Percentiles rank a stretch among this genome's conserved stretches.
Evolutionary conservation across 2,113 vertebrate species (phyloP).

Genomic region (Gobio gobio): DNA sequence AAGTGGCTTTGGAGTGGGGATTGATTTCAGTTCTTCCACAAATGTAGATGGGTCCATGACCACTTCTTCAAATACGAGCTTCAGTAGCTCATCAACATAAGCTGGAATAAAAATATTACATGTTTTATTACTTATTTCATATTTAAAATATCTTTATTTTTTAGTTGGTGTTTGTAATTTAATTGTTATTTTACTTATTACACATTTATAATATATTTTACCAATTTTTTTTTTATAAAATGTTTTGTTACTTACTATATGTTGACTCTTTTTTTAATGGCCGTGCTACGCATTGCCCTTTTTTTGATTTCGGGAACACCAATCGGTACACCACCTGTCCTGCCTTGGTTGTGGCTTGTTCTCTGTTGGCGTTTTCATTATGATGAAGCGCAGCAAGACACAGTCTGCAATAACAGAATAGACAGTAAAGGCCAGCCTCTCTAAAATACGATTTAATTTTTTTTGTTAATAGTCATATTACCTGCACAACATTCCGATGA

Average conservation of each 20-base stretch:
- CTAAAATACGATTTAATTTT: too few relatives aligned
- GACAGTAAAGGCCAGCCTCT: too few relatives aligned
- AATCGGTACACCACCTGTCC: not conserved
- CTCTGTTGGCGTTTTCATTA: not conserved
- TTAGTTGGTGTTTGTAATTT: too few relatives aligned
- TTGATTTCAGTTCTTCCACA: not conserved
- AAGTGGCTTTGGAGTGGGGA: not conserved
- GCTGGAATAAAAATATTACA: not conserved
- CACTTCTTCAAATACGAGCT: not conserved
- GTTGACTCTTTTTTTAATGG: not conserved
- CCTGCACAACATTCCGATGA: slow-evolving; percentile 16
- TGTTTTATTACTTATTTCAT: too few relatives aligned
- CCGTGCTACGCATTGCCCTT: not conserved
- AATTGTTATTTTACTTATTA: not conserved
- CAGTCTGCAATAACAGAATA: too few relatives aligned
- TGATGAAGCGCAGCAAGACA: too few relatives aligned
- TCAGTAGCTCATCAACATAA: slow-evolving; percentile 10
- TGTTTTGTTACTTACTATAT: slow-evolving; percentile 1
- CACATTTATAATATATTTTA: not conserved
- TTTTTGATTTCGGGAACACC: not conserved
- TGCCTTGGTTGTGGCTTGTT: not conserved
- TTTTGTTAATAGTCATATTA: not conserved
- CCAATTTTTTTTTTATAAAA: not conserved
- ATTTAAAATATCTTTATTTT: too few relatives aligned
- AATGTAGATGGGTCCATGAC: not conserved